These are phyloP conservation scores for Simalia tracyae DNA, from an alignment of 2,797 vertebrate genomes.

Conservation along the genomic window DNA sequence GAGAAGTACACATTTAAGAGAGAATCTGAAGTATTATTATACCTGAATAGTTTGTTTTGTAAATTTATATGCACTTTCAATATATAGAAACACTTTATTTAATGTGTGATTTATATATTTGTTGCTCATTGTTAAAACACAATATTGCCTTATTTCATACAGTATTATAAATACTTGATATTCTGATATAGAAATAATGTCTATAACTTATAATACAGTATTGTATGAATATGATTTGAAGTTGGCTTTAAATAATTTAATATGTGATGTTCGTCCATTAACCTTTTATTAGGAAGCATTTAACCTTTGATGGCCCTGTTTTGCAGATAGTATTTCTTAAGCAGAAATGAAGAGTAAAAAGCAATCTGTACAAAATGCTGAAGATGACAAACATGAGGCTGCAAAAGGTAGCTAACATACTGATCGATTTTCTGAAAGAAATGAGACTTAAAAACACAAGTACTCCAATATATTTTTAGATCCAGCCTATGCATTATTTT, in stretches of 20 bases:
- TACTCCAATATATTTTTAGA: not conserved
- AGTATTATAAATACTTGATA: not conserved
- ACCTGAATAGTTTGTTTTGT: not conserved
- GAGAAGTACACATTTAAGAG: not conserved
- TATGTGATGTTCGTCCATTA: constrained; percentile 4
- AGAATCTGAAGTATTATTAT: not conserved
- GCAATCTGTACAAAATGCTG: constrained; percentile 58
- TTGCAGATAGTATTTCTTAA: constrained; percentile 57
- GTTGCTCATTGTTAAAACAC: not conserved
- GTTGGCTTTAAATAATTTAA: not conserved
- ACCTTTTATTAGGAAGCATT: constrained; percentile 15
- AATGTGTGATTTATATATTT: not conserved
- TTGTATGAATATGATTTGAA: not conserved
- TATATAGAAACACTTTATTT: not conserved
- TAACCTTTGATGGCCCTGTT: constrained; percentile 12
- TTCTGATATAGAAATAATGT: not conserved
- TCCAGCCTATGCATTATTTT: not conserved
- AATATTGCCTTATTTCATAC: not conserved
- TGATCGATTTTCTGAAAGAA: not conserved
- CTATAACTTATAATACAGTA: not conserved
- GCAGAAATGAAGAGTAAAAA: constrained; percentile 75
- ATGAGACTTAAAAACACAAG: not conserved
- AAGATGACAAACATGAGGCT: constrained; percentile 67
- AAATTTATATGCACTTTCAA: not conserved
- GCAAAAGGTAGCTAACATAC: constrained; percentile 69